A percentile compares a stretch with the other conserved stretches of the same genome.
Conservation (phyloP, 2,797 vertebrate species). For the Coranthus polyacanthus region DNA sequence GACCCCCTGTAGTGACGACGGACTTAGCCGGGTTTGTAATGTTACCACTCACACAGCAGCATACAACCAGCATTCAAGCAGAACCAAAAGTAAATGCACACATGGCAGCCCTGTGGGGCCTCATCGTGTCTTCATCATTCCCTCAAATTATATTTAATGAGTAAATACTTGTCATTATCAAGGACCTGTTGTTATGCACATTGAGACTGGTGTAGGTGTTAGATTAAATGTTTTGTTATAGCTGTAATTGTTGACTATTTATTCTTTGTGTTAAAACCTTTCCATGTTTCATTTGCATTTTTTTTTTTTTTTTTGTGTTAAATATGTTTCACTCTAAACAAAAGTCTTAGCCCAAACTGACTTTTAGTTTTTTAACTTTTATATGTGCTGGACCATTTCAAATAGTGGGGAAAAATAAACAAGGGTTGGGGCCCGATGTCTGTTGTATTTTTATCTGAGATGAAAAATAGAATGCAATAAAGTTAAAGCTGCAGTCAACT, state of each 20-base stretch:
- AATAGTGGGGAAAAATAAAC: constrained; percentile 59
- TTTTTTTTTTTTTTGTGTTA: constrained; percentile 28
- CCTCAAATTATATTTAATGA: constrained; percentile 41
- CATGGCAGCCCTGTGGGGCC: not conserved
- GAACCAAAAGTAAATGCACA: constrained; percentile 37
- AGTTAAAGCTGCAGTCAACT: not conserved
- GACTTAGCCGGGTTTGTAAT: constrained; percentile 27
- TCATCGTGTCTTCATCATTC: constrained; percentile 51
- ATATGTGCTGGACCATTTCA: constrained; percentile 72
- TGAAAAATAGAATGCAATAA: not conserved
- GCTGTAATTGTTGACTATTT: constrained; percentile 47
- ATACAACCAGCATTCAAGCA: constrained; percentile 21
- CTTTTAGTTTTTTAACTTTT: constrained; percentile 76
- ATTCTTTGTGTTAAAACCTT: constrained; percentile 52
- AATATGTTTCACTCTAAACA: constrained; percentile 33
- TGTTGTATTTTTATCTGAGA: constrained; percentile 12
- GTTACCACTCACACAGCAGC: constrained; percentile 16
- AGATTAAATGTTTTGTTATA: constrained; percentile 41
- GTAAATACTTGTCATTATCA: constrained; percentile 8
- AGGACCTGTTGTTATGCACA: constrained; percentile 27
- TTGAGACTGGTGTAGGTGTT: constrained; percentile 38
- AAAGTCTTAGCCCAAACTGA: constrained; percentile 27
- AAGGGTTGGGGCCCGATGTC: constrained; percentile 35
- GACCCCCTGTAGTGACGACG: constrained; percentile 40
- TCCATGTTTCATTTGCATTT: constrained; percentile 18